Evolutionary conservation across 2,113 vertebrate species (phyloP).

Genomic region (Nycticryphes semicollaris): DNA sequence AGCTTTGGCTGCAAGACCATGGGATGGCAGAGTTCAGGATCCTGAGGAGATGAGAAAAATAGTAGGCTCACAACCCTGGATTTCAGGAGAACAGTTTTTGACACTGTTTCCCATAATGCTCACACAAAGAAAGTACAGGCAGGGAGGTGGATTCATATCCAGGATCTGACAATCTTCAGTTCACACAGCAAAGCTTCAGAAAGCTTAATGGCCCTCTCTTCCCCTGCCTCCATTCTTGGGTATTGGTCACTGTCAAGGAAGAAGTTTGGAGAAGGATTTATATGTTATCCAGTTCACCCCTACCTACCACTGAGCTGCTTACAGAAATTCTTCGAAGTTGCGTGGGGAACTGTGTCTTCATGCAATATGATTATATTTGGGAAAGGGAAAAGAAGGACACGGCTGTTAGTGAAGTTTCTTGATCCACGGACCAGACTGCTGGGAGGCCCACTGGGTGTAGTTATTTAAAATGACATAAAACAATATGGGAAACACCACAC

Average conservation of each 20-base stretch:
- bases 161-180: background rate
- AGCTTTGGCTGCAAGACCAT: background rate
- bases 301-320: background rate
- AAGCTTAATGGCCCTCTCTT: background rate
- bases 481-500: background rate
- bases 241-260: background rate
- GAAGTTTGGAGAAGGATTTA: background rate
- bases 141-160: background rate
- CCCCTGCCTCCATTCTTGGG: background rate
- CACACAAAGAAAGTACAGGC: background rate
- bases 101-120: background rate
- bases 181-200: background rate
- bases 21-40: background rate
- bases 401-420: background rate
- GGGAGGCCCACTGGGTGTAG: background rate
- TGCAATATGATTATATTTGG: background rate
- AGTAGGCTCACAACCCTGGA: background rate
- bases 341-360: rapidly evolving
- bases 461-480: background rate
- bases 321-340: background rate
- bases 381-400: background rate
- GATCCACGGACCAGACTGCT: background rate
- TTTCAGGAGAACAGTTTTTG: background rate
- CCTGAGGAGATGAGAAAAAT: background rate
- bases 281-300: background rate